phyloP scores from a whole-genome alignment of 2,888 invertebrate species.

The Mesorhabditis spiculigera region DNA sequence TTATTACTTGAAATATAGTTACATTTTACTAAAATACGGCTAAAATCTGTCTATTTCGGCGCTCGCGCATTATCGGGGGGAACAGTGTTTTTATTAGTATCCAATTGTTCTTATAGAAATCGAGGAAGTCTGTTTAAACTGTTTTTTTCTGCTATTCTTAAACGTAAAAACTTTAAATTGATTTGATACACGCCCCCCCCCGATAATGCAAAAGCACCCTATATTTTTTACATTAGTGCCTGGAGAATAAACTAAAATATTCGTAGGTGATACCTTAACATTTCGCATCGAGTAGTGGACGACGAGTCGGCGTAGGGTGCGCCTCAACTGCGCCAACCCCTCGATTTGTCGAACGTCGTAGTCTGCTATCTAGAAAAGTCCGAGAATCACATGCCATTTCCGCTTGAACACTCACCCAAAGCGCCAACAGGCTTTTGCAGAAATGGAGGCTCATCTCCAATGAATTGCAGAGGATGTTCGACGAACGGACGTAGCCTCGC shows the following conservation, averaged over 20 bases:
- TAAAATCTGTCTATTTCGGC: too few relatives aligned
- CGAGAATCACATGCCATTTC: not conserved
- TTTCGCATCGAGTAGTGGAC: slow-evolving; percentile 70
- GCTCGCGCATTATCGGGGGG: too few relatives aligned
- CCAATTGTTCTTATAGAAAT: too few relatives aligned
- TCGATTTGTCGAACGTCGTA: slow-evolving; percentile 56
- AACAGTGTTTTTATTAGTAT: too few relatives aligned
- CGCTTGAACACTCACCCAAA: slow-evolving; percentile 63
- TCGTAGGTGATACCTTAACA: slow-evolving; percentile 18
- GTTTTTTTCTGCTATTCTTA: too few relatives aligned
- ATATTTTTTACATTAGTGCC: too few relatives aligned
- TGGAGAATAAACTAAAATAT: not conserved
- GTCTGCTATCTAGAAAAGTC: slow-evolving; percentile 55
- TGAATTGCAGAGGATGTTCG: slow-evolving; percentile 79
- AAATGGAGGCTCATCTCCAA: slow-evolving; percentile 77
- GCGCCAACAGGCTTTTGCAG: slow-evolving; percentile 74
- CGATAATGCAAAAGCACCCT: too few relatives aligned
- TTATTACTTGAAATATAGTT: too few relatives aligned
- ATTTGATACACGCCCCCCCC: too few relatives aligned
- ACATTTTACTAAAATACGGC: too few relatives aligned
- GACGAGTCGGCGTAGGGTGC: slow-evolving; percentile 69
- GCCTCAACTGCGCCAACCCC: slow-evolving; percentile 63
- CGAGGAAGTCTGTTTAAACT: too few relatives aligned
- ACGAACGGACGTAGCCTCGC: slow-evolving; percentile 72
- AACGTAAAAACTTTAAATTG: too few relatives aligned